These are phyloP conservation scores for Palythoa grandiflora DNA, from an alignment of 92 coral and sea anemone species.

Conservation along the genomic window DNA sequence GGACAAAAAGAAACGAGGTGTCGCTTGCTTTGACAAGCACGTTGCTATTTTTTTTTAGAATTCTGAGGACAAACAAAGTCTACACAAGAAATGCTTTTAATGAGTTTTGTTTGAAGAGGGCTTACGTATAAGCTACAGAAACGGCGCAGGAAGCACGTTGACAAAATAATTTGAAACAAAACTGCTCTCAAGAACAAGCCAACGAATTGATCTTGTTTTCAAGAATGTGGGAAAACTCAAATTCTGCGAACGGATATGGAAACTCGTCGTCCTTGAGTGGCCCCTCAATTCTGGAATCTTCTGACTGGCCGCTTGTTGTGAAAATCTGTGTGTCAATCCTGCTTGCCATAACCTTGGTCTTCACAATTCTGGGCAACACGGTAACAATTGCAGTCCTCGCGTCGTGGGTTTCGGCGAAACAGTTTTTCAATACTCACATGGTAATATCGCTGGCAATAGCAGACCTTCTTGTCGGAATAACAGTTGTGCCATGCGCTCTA, in stretches of 20 bases:
- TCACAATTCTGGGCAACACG: slow-evolving; percentile 72
- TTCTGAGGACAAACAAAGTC: background rate
- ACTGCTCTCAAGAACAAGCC: background rate
- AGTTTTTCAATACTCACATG: slow-evolving; percentile 62
- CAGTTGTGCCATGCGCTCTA: slow-evolving; percentile 83
- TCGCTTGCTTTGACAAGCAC: background rate
- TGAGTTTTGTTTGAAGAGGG: no score
- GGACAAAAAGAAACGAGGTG: background rate
- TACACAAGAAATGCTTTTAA: background rate
- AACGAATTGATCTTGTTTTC: background rate
- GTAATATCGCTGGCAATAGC: slow-evolving; percentile 78
- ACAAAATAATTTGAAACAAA: background rate
- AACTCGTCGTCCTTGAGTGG: background rate
- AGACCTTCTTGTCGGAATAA: slow-evolving; percentile 76
- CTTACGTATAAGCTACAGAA: no score
- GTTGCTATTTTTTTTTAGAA: background rate
- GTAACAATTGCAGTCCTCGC: slow-evolving; percentile 70
- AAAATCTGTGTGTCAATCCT: slow-evolving; percentile 43
- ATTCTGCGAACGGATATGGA: background rate
- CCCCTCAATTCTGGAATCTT: background rate
- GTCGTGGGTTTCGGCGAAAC: slow-evolving; percentile 60
- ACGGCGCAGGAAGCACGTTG: no score
- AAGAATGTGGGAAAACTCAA: background rate
- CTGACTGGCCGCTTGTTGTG: slow-evolving; percentile 48
- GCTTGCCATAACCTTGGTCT: slow-evolving; percentile 49